Evolutionary conservation across 2,888 invertebrate species (phyloP).

Genomic region (Rugalucina vietnamica): DNA sequence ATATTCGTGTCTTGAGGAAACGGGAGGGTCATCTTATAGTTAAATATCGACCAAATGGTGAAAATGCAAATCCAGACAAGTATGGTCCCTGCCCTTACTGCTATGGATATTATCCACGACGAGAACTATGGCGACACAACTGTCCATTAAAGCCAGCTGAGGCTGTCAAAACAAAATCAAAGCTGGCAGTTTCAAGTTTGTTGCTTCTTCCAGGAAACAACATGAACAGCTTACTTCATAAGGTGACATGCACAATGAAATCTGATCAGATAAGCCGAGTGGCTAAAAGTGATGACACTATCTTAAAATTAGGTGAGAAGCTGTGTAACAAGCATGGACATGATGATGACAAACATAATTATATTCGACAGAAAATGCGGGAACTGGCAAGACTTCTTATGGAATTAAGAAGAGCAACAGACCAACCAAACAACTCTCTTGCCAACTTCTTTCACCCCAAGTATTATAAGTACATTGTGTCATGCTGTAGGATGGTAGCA

Average conservation of each 20-base stretch:
- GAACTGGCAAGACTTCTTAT: neutral
- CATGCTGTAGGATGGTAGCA: neutral
- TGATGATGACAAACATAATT: neutral
- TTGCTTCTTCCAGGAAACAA: neutral
- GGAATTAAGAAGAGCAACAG: neutral
- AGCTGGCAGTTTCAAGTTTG: neutral
- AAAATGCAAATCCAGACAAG: neutral
- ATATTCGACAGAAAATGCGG: constrained; percentile 1
- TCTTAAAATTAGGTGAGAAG: neutral
- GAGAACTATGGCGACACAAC: neutral
- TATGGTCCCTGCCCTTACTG: neutral
- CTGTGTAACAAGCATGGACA: neutral
- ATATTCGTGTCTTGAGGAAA: neutral
- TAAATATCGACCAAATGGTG: neutral
- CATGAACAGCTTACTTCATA: neutral
- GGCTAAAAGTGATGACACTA: constrained; percentile 1
- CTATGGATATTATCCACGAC: neutral
- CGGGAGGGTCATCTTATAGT: neutral
- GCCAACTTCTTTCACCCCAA: neutral
- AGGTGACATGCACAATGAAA: neutral
- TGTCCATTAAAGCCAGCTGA: neutral
- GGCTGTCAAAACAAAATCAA: too few relatives aligned
- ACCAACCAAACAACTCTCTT: neutral
- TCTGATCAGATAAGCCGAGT: neutral
- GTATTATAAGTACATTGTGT: neutral